These are phyloP conservation scores for Drosophila ananassae DNA, from an alignment of 1,140 invertebrate species.

Conservation along the genomic window DNA sequence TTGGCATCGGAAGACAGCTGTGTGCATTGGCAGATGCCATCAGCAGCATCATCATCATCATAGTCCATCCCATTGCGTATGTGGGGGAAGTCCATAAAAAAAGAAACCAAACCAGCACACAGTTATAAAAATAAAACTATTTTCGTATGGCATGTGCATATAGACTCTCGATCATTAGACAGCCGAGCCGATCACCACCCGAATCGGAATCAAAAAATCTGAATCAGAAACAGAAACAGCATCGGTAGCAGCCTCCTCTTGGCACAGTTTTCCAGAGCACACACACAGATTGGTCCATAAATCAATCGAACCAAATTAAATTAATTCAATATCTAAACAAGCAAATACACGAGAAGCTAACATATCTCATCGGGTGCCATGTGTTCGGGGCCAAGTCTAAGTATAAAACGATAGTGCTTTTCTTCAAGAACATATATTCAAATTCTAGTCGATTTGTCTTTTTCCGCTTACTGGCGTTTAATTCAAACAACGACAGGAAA, in stretches of 20 bases:
- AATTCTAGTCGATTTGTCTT: constrained; percentile 84
- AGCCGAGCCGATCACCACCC: constrained; percentile 15
- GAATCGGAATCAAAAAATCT: constrained; percentile 10
- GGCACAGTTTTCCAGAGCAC: constrained; percentile 74
- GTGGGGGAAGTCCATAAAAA: constrained; percentile 81
- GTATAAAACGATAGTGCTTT: constrained; percentile 3
- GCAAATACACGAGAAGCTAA: constrained; percentile 26
- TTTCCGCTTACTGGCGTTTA: constrained; percentile 84
- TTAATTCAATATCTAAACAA: constrained; percentile 66
- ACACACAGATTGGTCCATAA: constrained; percentile 55
- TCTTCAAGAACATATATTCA: constrained; percentile 1
- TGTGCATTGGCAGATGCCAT: constrained; percentile 71
- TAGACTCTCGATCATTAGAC: constrained; percentile 48
- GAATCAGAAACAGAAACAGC: constrained; percentile 13
- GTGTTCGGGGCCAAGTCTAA: constrained; percentile 38
- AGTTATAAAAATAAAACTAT: constrained; percentile 82
- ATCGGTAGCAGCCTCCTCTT: constrained; percentile 45
- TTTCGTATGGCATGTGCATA: constrained; percentile 67
- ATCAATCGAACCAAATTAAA: constrained; percentile 77
- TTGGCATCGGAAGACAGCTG: constrained; percentile 76
- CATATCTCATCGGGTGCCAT: constrained; percentile 45
- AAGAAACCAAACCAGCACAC: constrained; percentile 77
- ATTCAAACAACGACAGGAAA: constrained; percentile 81
- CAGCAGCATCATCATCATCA: constrained; percentile 45
- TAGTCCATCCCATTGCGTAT: constrained; percentile 52